Base-by-base conservation (phyloP, 1,140 invertebrate genomes). In the Lutraria rhynchaena region DNA sequence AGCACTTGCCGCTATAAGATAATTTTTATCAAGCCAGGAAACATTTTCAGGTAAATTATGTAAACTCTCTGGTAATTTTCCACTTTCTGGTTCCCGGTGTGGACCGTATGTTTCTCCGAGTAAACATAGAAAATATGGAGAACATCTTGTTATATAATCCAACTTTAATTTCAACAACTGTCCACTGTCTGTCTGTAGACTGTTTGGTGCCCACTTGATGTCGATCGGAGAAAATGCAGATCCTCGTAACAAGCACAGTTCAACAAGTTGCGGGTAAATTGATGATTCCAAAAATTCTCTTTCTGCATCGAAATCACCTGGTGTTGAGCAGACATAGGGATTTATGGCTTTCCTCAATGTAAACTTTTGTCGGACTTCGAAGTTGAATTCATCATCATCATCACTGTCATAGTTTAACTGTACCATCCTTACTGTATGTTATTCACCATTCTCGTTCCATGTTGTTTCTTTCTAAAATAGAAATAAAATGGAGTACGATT, bases 41-140 rank as follows among this genome's bases (percentile, higher is more conserved):
- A 81, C 82, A 24, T 87, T 85, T 19, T 86, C 76, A 19, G 73
- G 51, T n/a, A 86, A 49, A 24, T 55, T 74, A 27, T 60, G 76
- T 9, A 85, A 29, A 57, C 55, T 84, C 37, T 73, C 69, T 11
- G 85, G 85, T 41, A 90, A 57, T 58, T 83, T 78, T 22, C 80
- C 57, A 22, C 58, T 29, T 22, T 87, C 77, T 29, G 82, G 80
- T 37, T 58, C 71, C 35, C 89, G 67, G 57, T 86, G 85, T 1
- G 85, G 85, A 4, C 92, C 92, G 75, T 92, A 92, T n/a, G 87
- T 84, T 60, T 91, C 88, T 3, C 92, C 91, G 5, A 92, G 65
- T 13, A 92, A 65, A 60, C 90, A 89, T 19, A 92, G 87, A 63
- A 92, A 91, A 81, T 87, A 92, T 4, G 91, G 92, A 15, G 86